Evolutionary conservation across 2,113 vertebrate genomes (phyloP), one percentile per base, ranked within the genome.

Genomic region (Centropus bengalensis): DNA sequence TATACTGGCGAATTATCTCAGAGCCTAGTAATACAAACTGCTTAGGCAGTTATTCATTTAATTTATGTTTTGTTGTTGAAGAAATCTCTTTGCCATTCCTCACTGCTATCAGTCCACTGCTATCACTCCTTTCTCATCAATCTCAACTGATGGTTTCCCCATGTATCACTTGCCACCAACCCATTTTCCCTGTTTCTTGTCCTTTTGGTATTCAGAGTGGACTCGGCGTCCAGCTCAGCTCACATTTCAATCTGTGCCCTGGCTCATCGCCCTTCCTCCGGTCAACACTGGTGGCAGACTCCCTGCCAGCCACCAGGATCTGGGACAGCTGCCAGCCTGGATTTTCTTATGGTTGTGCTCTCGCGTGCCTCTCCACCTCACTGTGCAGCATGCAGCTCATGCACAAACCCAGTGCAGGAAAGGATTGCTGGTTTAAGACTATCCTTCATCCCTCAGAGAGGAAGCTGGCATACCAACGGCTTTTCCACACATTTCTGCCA

Each of bases 371-470:
- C 33, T 45, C 15, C 54, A 14, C 3, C 64, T 64, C 1, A 0
- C 56, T 4, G 4, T 18, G 23, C 14, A 3, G 64, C 7, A 2
- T 1, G 4, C 32, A 44, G 77, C 69, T 22, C 0, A 0, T 10
- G 19, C 1, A 0, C 36, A 32, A 54, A 6, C 24, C 0, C 0
- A 59, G 26, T 2, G 42, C 20, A 9, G 63, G 26, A 63, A 42
- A 12, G 15, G 2, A 70, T 23, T 1, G 16, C 32, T 55, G 33
- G 12, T 63, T 12, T 68, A 79, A 85, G 10, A 67, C 15, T 68
- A 38, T 17, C 63, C 66, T 16, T 10, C 0, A 0, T 13, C 32
- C 77, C 79, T 89, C 32, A 2, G 33, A 44, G 14, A 36, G 54
- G 36, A 27, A 91, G 67, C 40, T 67, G 51, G 45, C 85, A 74